Evolutionary conservation across 2,888 invertebrate genomes (phyloP).

Genomic region (Drepana falcataria): DNA sequence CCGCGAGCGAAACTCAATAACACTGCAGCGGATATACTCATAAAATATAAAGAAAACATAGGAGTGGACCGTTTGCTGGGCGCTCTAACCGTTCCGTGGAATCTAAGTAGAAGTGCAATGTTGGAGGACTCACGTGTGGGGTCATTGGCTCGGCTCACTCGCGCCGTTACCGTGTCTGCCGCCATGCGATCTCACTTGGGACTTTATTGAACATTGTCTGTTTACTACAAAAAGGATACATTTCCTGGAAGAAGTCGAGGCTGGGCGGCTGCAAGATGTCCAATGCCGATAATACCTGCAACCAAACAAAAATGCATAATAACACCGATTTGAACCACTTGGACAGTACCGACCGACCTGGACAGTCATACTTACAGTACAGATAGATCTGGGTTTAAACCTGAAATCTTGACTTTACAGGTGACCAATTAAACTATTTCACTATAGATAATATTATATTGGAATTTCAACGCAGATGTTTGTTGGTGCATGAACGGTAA

Average conservation of each 20-base stretch:
- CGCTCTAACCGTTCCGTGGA: slow-evolving; percentile 27
- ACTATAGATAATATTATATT: slow-evolving; percentile 29
- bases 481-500: slow-evolving; percentile 37
- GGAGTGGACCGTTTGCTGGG: slow-evolving; percentile 20
- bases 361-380: no score
- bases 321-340: slow-evolving; percentile 5
- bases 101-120: slow-evolving; percentile 36
- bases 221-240: slow-evolving; percentile 89
- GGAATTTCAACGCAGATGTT: slow-evolving; percentile 42
- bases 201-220: background rate
- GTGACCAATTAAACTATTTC: slow-evolving; percentile 3
- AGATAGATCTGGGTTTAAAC: no score
- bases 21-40: slow-evolving; percentile 18
- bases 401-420: no score
- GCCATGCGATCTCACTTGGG: slow-evolving; percentile 1
- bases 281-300: slow-evolving; percentile 97
- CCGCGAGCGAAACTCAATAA: slow-evolving; percentile 39
- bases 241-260: slow-evolving; percentile 99
- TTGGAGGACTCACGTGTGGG: slow-evolving; percentile 31
- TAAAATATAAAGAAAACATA: slow-evolving; percentile 29
- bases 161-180: slow-evolving; percentile 21
- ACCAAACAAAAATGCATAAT: slow-evolving; percentile 40
- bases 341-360: no score
- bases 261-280: slow-evolving; percentile 99
- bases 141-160: slow-evolving; percentile 37